Evolutionary conservation across 2,888 invertebrate genomes (phyloP).

Genomic region (Allacma fusca): DNA sequence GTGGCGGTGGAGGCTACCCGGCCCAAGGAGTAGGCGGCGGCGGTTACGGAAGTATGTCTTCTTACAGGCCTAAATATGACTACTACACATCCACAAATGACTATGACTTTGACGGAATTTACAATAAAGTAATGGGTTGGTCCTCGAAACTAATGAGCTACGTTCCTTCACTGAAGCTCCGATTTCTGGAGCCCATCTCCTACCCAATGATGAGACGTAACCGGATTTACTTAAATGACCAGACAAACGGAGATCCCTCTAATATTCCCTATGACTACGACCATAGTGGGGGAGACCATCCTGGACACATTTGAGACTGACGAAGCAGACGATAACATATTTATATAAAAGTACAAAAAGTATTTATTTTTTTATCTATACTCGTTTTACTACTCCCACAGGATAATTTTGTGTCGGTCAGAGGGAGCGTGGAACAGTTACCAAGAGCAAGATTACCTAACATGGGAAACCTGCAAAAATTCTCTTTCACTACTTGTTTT

Average conservation of each 20-base stretch:
- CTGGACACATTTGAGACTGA: not conserved
- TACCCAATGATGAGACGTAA: constrained; percentile 24
- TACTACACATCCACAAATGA: constrained; percentile 28
- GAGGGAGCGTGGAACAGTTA: not conserved
- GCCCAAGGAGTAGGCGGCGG: constrained; percentile 9
- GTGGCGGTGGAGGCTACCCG: constrained; percentile 17
- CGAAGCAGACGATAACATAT: not conserved
- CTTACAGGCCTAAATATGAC: constrained; percentile 29
- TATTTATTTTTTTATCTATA: not conserved
- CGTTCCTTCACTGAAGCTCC: constrained; percentile 27
- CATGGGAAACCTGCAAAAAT: not conserved
- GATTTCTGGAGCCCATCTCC: constrained; percentile 35
- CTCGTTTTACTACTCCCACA: not conserved
- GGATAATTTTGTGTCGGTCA: not conserved
- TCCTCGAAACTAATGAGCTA: constrained; percentile 15
- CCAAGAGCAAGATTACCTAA: not conserved
- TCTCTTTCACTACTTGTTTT: not conserved
- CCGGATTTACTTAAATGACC: constrained; percentile 37
- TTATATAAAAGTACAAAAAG: constrained; percentile 1
- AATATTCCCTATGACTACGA: not conserved
- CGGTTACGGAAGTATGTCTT: constrained; percentile 30
- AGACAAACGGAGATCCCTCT: not conserved
- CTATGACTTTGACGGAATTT: constrained; percentile 28
- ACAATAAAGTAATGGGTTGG: constrained; percentile 29
- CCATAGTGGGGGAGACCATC: not conserved